Evolutionary conservation across 2,113 vertebrate species (phyloP).

Genomic region (Brachyistius frenatus): DNA sequence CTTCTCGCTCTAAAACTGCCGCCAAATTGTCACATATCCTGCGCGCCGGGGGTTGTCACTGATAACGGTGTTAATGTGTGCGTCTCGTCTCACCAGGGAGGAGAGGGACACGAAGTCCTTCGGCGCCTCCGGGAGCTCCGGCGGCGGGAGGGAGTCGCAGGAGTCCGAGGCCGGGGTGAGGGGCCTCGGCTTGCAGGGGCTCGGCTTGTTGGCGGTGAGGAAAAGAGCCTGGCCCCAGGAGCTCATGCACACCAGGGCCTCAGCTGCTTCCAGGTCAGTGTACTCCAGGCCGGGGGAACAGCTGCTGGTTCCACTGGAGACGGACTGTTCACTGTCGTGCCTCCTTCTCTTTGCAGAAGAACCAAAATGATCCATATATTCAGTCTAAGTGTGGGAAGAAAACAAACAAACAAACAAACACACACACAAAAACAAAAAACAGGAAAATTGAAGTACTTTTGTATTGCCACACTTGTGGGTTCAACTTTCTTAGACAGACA

Average conservation of each 20-base stretch:
- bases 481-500: background rate
- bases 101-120: conserved; percentile 93
- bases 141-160: conserved; percentile 87
- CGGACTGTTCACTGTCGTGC: conserved; percentile 89
- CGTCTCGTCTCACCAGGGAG: conserved; percentile 93
- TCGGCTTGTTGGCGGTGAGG: conserved; percentile 72
- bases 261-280: conserved; percentile 95
- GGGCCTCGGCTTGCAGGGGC: conserved; percentile 86
- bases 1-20: no score
- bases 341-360: conserved; percentile 88
- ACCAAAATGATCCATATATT: conserved; percentile 87
- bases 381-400: conserved; percentile 79
- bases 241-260: conserved; percentile 97
- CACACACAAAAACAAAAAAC: background rate
- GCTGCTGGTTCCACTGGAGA: conserved; percentile 75
- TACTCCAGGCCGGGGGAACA: conserved; percentile 85
- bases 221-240: conserved; percentile 91
- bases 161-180: conserved; percentile 96
- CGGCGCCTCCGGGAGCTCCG: conserved; percentile 82
- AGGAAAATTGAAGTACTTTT: background rate
- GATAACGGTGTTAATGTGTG: background rate
- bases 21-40: no score
- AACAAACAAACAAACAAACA: conserved; percentile 6
- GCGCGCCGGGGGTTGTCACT: no score
- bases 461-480: background rate